A percentile compares a stretch with the other conserved stretches of the same genome.
These are phyloP conservation scores for Cryptocephalus moraei DNA, from an alignment of 2,888 invertebrate species.

Conservation along the genomic window DNA sequence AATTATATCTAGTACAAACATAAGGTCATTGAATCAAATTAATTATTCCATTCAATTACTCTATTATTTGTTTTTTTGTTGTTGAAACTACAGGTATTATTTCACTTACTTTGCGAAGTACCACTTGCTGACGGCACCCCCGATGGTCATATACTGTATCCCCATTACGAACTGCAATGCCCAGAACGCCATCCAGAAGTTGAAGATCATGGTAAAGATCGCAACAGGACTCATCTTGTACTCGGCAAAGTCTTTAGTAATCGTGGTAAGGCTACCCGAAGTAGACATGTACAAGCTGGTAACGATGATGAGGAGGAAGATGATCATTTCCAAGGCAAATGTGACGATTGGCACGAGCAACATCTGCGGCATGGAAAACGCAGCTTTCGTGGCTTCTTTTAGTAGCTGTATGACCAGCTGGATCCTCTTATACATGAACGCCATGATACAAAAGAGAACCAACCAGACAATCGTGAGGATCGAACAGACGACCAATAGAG, in stretches of 20 bases:
- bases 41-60: too few relatives aligned
- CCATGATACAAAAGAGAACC: slow-evolving; percentile 9
- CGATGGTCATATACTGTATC: slow-evolving; percentile 53
- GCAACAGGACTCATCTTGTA: slow-evolving; percentile 18
- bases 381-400: slow-evolving; percentile 47
- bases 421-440: slow-evolving; percentile 32
- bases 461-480: slow-evolving; percentile 13
- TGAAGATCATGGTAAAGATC: slow-evolving; percentile 27
- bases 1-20: too few relatives aligned
- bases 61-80: too few relatives aligned
- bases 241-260: slow-evolving; percentile 6
- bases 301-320: slow-evolving; percentile 27
- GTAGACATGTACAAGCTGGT: slow-evolving; percentile 14
- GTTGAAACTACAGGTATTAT: too few relatives aligned
- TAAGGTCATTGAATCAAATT: too few relatives aligned
- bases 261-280: slow-evolving; percentile 11
- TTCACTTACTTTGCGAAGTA: slow-evolving; percentile 47
- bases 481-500: slow-evolving; percentile 5
- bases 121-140: slow-evolving; percentile 53
- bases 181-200: slow-evolving; percentile 48
- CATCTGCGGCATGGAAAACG: slow-evolving; percentile 44
- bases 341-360: slow-evolving; percentile 45
- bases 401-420: slow-evolving; percentile 44
- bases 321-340: slow-evolving; percentile 34
- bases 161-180: slow-evolving; percentile 49